Percentiles rank a stretch among this genome's conserved stretches.
These are phyloP conservation scores for Tadarida brasiliensis DNA, from an alignment of 2,797 vertebrate species.

Conservation along the genomic window DNA sequence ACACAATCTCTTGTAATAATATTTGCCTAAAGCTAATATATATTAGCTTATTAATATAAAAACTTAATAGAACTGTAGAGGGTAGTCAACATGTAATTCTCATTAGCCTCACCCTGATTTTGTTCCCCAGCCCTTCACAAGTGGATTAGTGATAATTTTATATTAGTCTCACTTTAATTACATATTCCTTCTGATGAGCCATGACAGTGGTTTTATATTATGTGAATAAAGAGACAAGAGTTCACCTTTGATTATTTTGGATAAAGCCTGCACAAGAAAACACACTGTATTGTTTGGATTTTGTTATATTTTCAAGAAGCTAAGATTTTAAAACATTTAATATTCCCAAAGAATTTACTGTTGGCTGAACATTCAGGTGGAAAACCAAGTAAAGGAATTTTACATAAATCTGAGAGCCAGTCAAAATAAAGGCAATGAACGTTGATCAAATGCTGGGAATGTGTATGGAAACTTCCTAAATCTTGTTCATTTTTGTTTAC, in stretches of 20 bases:
- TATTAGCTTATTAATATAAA: neutral
- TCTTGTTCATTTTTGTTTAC: constrained; percentile 37
- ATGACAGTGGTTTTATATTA: constrained; percentile 58
- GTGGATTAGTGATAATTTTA: constrained; percentile 33
- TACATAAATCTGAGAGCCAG: constrained; percentile 61
- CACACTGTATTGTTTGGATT: constrained; percentile 42
- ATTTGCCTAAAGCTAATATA: constrained; percentile 33
- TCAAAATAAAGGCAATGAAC: constrained; percentile 60
- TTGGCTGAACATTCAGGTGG: constrained; percentile 62
- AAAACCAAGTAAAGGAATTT: constrained; percentile 68
- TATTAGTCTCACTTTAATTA: constrained; percentile 60
- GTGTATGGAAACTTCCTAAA: constrained; percentile 52
- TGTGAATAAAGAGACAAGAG: constrained; percentile 56
- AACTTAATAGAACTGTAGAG: neutral
- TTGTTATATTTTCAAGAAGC: constrained; percentile 59
- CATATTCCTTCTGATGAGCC: constrained; percentile 45
- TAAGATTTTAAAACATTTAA: constrained; percentile 54
- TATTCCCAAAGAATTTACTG: constrained; percentile 60
- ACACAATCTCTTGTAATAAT: neutral
- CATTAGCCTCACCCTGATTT: constrained; percentile 13
- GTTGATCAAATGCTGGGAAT: constrained; percentile 20
- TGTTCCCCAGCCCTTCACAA: neutral
- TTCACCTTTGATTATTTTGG: constrained; percentile 71
- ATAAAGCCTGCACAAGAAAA: constrained; percentile 61
- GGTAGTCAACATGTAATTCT: constrained; percentile 34